Conservation (phyloP, 2,888 invertebrate genomes). For the Xanthia togata region DNA sequence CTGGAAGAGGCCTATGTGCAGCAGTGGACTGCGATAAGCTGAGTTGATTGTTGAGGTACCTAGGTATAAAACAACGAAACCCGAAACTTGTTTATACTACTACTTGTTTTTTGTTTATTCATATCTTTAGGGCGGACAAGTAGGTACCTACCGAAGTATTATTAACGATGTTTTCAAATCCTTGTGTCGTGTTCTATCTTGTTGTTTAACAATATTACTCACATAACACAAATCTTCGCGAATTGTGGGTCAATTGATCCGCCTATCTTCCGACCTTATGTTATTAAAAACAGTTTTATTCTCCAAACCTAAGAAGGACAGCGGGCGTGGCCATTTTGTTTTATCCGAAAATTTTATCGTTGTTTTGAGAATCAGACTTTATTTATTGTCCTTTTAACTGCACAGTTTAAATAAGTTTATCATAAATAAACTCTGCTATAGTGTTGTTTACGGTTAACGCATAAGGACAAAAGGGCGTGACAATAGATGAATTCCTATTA, state of each 20-base stretch:
- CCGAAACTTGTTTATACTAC: background rate
- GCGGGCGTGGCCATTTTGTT: slow-evolving; percentile 31
- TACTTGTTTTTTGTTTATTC: no score
- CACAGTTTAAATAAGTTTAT: slow-evolving; percentile 32
- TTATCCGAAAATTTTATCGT: slow-evolving; percentile 10
- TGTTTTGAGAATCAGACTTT: slow-evolving; percentile 2
- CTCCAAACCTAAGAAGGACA: slow-evolving; percentile 5
- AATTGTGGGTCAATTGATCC: slow-evolving; percentile 2
- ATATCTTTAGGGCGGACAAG: background rate
- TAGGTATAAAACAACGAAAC: background rate
- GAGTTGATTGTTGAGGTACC: no score
- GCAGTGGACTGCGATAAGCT: no score
- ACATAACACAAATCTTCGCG: background rate
- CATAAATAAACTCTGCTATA: slow-evolving; percentile 17
- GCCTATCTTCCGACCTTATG: background rate
- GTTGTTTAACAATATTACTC: background rate
- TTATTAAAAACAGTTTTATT: slow-evolving; percentile 2
- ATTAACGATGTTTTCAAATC: background rate
- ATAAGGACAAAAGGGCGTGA: slow-evolving; percentile 43
- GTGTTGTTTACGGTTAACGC: slow-evolving; percentile 21
- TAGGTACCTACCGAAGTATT: background rate
- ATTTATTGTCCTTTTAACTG: slow-evolving; percentile 26
- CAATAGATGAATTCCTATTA: slow-evolving; percentile 10
- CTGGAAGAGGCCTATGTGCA: no score
- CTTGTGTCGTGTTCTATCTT: background rate